Evolutionary conservation across 2,113 vertebrate genomes (phyloP), one percentile per base, ranked within the genome.

Genomic region (Ondatra zibethicus): DNA sequence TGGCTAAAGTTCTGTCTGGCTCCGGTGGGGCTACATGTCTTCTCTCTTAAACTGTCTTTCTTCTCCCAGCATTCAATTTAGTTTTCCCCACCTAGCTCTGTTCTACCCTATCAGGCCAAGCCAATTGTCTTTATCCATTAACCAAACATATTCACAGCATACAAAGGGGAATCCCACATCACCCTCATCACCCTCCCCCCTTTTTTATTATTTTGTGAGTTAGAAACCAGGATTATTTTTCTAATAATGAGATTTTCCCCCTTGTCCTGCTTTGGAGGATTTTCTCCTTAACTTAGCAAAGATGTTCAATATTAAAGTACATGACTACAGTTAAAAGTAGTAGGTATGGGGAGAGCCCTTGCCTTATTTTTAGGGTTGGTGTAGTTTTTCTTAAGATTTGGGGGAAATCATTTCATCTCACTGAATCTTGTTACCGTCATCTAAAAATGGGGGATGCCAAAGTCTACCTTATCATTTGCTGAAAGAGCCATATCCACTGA

Each of bases 331-430:
- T 63, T 21, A 31, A 75, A 25, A 89, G 68, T 7, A 76, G 27
- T 7, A 13, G 17, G 36, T 63, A 13, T 72, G 50, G 77, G 31
- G 13, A 42, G 61, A 88, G 17, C 52, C 8, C n/a, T 63, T 63
- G 4, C 11, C 80, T 95, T 85, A 90, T 76, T 91, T 93, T 90
- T 33, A 90, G 23, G 29, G 73, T 76, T 50, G 14, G 17, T 36
- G 9, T 87, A 21, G 88, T 50, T 92, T 76, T 93, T 88, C 66
- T 75, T 94, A 88, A 23, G 42, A 88, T 13, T 73, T 84, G 75
- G 11, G 39, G 9, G 4, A 75, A 86, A 65, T 92, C 90, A 75
- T 29, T n/a, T 92, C 16, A 65, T 76, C 21, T 76, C 63, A 72
- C 92, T 96, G 31, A 91, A 78, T 0, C 33, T 61, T 58, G 77